Base-by-base conservation (phyloP, 1,140 invertebrate species). In the Spodoptera frugiperda region DNA sequence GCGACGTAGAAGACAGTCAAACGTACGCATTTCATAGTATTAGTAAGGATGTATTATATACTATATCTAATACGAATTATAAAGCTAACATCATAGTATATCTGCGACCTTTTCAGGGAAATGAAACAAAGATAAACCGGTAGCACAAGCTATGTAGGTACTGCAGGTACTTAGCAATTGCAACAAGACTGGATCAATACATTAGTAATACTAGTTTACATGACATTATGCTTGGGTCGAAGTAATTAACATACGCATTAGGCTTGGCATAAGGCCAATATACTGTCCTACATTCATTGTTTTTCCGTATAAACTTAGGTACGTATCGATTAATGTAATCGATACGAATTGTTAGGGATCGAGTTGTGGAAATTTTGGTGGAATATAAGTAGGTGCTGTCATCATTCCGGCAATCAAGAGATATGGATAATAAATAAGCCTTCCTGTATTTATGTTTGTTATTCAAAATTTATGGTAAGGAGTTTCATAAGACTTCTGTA, bases 271-370 rank as follows among this genome's bases (percentile, higher is more conserved):
- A 8, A 46, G 63, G 63, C 63, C 63, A 67, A 67, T 67, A 67
- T 49, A 17, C 63, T 67, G 63, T 67, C 63, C 63, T 67, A 67
- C 63, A 67, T 67, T 67, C 63, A 67, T 67, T 67, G 63, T 67
- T 67, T 67, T 67, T 67, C 63, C 63, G 63, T 67, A 67, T 25
- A 67, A 67, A 67, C 44, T 39, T 39, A 8, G 33, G 21, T 67
- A 67, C 4, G 21, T 67, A 67, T 67, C 63, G 63, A 67, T 67
- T 67, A 67, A 67, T 46, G 17, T 17, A 48, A 67, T 67, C 44
- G 63, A 67, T 67, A 67, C 63, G 21, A 61, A 39, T 61, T 63
- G 19, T 33, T n/a, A 63, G 15, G 59, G 15, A 63, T 10, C 9
- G n/a, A 44, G 11, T 63, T 63, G 59, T 63, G 59, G 17, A 63